A percentile compares a stretch with the other conserved stretches of the same genome.
Evolutionary conservation across 2,113 vertebrate genomes (phyloP).

Genomic region (Stigmatopora argus): DNA sequence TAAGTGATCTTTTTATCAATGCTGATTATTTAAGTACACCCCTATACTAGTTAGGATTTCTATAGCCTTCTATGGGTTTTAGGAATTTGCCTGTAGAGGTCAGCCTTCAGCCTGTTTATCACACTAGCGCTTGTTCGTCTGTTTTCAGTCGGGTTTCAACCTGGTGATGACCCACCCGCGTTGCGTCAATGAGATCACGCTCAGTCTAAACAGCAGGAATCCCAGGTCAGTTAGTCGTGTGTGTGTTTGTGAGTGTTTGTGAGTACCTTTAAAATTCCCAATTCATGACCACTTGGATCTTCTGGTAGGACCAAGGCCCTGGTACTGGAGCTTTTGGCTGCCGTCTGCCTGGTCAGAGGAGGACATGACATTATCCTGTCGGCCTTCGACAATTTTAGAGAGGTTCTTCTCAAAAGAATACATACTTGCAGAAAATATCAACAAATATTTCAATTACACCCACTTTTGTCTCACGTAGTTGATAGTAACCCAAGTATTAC

Average conservation of each 20-base stretch:
- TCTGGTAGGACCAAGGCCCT: conserved; percentile 86
- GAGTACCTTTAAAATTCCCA: background rate
- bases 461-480: background rate
- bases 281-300: background rate
- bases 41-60: too few relatives aligned
- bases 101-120: too few relatives aligned
- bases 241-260: background rate
- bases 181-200: conserved; percentile 93
- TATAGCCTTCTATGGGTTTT: too few relatives aligned
- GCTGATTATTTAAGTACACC: too few relatives aligned
- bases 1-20: too few relatives aligned
- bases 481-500: too few relatives aligned
- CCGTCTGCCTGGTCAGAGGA: conserved; percentile 89
- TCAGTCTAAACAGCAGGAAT: conserved; percentile 92
- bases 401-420: conserved; percentile 63
- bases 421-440: background rate
- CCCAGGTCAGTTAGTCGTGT: conserved; percentile 74
- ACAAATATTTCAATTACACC: background rate
- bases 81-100: too few relatives aligned
- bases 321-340: conserved; percentile 88
- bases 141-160: conserved; percentile 86
- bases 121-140: background rate
- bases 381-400: conserved; percentile 91
- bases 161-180: conserved; percentile 90
- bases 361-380: conserved; percentile 92